Conservation (phyloP, 2,888 invertebrate species). For the Ormyrus labotus region DNA sequence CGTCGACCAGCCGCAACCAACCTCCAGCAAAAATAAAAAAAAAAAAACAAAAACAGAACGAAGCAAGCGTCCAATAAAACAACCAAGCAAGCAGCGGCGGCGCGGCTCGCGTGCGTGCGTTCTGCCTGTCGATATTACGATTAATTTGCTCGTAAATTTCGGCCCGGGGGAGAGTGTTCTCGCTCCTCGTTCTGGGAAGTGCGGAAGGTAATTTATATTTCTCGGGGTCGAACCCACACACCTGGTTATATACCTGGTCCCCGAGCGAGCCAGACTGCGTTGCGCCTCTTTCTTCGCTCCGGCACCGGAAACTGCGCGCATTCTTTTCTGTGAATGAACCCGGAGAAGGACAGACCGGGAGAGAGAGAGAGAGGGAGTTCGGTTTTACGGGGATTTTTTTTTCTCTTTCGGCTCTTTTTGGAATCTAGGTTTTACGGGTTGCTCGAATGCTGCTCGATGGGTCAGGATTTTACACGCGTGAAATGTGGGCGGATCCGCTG, state of each 20-base stretch:
- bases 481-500: slow-evolving; percentile 43
- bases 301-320: slow-evolving; percentile 40
- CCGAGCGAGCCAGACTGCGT: slow-evolving; percentile 69
- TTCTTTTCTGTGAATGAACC: slow-evolving; percentile 33
- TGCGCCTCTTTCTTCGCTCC: slow-evolving; percentile 62
- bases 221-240: slow-evolving; percentile 64
- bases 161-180: slow-evolving; percentile 60
- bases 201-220: slow-evolving; percentile 72
- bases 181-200: slow-evolving; percentile 65
- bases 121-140: slow-evolving; percentile 70
- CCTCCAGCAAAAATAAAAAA: background rate
- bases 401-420: slow-evolving; percentile 8
- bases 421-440: slow-evolving; percentile 8
- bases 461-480: slow-evolving; percentile 45
- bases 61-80: slow-evolving; percentile 2
- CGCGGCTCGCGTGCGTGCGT: slow-evolving; percentile 12
- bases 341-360: slow-evolving; percentile 36
- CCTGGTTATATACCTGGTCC: slow-evolving; percentile 64
- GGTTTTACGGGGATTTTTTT: slow-evolving; percentile 38
- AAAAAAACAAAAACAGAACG: slow-evolving; percentile 5
- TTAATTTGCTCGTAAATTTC: slow-evolving; percentile 75
- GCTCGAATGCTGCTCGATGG: slow-evolving; percentile 14
- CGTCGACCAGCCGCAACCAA: too few relatives aligned
- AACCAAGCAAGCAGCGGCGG: background rate
- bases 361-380: background rate